Base-by-base conservation (phyloP, 2,888 invertebrate species). In the Ectemnius cavifrons region DNA sequence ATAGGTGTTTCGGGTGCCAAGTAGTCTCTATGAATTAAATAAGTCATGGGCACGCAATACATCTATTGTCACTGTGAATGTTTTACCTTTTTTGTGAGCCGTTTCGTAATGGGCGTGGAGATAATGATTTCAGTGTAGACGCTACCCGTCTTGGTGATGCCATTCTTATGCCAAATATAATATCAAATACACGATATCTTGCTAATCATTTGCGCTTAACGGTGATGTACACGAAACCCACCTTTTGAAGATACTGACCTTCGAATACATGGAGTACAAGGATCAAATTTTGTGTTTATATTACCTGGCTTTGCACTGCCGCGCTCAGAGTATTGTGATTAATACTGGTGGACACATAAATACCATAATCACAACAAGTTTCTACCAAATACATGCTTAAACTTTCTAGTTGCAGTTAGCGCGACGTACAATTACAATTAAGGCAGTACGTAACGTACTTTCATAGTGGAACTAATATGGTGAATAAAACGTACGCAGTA, bases 1-100 rank as follows among this genome's bases (percentile, higher is more conserved):
- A 68, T 46, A 16, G 87, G 85, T 45, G 85, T 81, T 70, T 66
- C 83, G 2, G 88, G 85, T 73, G 78, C 86, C 49, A 77, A 67
- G 58, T 77, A 75, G 52, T 65, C 64, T 64, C 88, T 88, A 20
- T 8, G 70, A 76, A 64, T 47, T 28, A 18, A 13, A 5, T 18
- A 58, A 52, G 52, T 16, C n/a, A 16, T 14, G n/a, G 5, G 14
- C 37, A 37, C 11, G 37, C 8, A 37, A 37, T 14, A 52, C 52
- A 52, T 4, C 16, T 14, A 52, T 52, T 52, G 37, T 37, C 2
- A n/a, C 13, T 16, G 37, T 4, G 45, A 27, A 16, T 46, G 14
- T 6, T 6, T 69, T 70, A 81, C 80, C 80, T 81, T 14, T 18
- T 20, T 18, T 37, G 37, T 6, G 58, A 45, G 3, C 45, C 46